Evolutionary conservation across 2,888 invertebrate species (phyloP).

Genomic region (Drosophila aldrichi): DNA sequence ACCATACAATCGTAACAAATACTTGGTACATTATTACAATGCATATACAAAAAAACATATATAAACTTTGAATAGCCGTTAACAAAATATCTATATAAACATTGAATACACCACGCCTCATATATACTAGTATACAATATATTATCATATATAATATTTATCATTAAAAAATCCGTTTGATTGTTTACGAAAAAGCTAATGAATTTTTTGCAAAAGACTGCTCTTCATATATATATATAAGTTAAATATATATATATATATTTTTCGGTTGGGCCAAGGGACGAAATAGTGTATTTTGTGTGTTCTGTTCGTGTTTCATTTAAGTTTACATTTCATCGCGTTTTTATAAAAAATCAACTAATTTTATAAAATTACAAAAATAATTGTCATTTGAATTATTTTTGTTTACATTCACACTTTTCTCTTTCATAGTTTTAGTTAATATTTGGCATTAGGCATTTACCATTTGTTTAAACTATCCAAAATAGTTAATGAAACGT

Average conservation of each 20-base stretch:
- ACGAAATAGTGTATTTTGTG: slow-evolving; percentile 44
- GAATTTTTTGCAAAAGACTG: slow-evolving; percentile 54
- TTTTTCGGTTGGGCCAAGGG: slow-evolving; percentile 58
- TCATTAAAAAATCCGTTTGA: slow-evolving; percentile 43
- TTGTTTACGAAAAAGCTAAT: slow-evolving; percentile 69
- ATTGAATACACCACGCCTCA: slow-evolving; percentile 50
- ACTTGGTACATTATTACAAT: slow-evolving; percentile 45
- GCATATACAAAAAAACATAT: slow-evolving; percentile 49
- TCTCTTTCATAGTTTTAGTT: slow-evolving; percentile 11
- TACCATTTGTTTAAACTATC: slow-evolving; percentile 62
- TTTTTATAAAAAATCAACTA: slow-evolving; percentile 64
- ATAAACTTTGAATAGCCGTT: slow-evolving; percentile 34
- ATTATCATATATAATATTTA: slow-evolving; percentile 28
- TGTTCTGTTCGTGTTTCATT: slow-evolving; percentile 25
- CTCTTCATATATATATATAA: neutral
- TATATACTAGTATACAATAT: slow-evolving; percentile 26
- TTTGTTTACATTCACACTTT: slow-evolving; percentile 33
- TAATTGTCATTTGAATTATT: slow-evolving; percentile 71
- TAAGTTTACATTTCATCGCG: slow-evolving; percentile 22
- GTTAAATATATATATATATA: slow-evolving; percentile 14
- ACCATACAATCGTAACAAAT: slow-evolving; percentile 47
- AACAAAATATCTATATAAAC: slow-evolving; percentile 49
- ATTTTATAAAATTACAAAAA: slow-evolving; percentile 82
- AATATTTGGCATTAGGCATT: slow-evolving; percentile 72
- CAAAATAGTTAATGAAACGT: slow-evolving; percentile 67